Evolutionary conservation across 2,888 invertebrate genomes (phyloP).

Genomic region (Aelia acuminata): DNA sequence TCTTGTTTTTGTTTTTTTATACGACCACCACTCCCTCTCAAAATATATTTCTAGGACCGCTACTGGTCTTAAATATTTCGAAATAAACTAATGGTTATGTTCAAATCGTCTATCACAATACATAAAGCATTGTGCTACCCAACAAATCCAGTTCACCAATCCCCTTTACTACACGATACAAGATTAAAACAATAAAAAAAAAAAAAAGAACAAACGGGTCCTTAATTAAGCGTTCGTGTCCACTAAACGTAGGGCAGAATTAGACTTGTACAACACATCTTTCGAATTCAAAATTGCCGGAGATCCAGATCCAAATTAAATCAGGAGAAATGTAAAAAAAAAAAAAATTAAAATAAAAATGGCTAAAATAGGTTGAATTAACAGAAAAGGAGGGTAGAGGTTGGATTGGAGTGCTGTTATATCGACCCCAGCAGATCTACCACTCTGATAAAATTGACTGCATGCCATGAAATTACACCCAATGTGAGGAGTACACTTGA

Average conservation of each 20-base stretch:
- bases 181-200: not conserved
- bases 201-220: not conserved
- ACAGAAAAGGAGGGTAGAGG: not conserved
- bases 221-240: constrained; percentile 10
- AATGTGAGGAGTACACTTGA: not conserved
- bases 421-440: not conserved
- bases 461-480: constrained; percentile 9
- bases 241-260: not conserved
- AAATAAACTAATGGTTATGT: too few species aligned
- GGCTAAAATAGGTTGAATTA: not conserved
- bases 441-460: constrained; percentile 32
- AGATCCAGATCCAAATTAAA: not conserved
- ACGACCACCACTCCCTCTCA: too few species aligned
- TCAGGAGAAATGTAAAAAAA: not conserved
- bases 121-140: not conserved
- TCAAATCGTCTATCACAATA: too few species aligned
- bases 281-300: not conserved
- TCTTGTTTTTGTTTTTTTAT: too few species aligned
- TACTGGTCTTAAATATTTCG: too few species aligned
- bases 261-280: not conserved
- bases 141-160: not conserved
- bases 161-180: not conserved
- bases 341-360: not conserved
- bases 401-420: not conserved
- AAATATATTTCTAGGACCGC: too few species aligned